Base-by-base conservation (phyloP, 1,140 invertebrate species). In the Olivierus martensii region DNA sequence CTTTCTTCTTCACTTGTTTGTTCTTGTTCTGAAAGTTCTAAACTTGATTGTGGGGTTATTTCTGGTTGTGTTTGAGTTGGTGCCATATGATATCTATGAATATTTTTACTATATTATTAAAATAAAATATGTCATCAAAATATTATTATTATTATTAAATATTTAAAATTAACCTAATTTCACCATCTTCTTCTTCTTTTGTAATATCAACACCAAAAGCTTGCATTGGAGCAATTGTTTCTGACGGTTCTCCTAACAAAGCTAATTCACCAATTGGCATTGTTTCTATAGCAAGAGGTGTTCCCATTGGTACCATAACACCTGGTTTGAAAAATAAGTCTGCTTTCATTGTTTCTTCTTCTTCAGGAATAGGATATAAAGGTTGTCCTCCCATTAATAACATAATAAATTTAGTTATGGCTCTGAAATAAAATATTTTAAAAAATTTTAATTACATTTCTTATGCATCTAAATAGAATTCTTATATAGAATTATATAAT, bases 181-280 rank as follows among this genome's bases (percentile, higher is more conserved):
- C 51, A 3, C 51, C 51, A 58, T 81, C 82, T 53, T 78, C 79
- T 59, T 86, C 83, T 62, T 86, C 83, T 66, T 86, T 87, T 21
- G 79, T 81, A 57, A 83, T 81, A 62, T 86, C 81, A 66, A 84
- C 68, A 42, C 81, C 82, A 64, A 84, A 84, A 7, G 82, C 79
- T 62, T 80, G 75, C 28, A 80, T 71, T 39, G 37, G 15, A 41
- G 1, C 39, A 22, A 21, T 35, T 3, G 17, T 18, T n/a, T 28
- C 46, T 14, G 38, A 28, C 22, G 44, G 21, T 19, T 48, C 49
- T 18, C 34, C 48, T 11, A 52, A 48, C 3, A 21, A 10, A 4
- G 51, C 17, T 41, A 28, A 28, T 28, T 57, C 58, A 11, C 34
- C 17, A 11, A 52, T 41, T 0, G 54, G 46, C n/a, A 49, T 21